Base-by-base conservation (phyloP, 2,113 vertebrate genomes). In the Cryptomyrus ogoouensis region DNA sequence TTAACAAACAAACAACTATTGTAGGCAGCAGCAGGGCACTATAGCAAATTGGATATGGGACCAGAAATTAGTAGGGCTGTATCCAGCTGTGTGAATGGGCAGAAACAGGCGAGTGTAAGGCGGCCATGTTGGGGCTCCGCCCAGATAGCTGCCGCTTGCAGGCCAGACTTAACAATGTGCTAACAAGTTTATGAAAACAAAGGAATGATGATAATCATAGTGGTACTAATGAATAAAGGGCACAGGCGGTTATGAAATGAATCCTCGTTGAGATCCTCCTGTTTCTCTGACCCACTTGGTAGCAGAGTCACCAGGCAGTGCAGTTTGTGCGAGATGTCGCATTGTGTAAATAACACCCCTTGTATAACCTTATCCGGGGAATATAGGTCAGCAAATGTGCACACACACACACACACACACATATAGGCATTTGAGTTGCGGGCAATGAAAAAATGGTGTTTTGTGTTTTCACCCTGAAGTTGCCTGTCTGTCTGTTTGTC, bases 1-100 rank as follows among this genome's bases (percentile, higher is more conserved):
- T 35, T 15, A n/a, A 90, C 93, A 92, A 93, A 95, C 94, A 96
- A 95, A 95, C 95, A 95, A 95, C 93, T 92, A 92, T 92, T 93
- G 95, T 74, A 84, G 91, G 92, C 90, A 90, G 93, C 88, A 90
- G 90, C 90, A 90, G 90, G 52, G 44, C 21, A 42, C 6, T 21
- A 66, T 70, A 24, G 21, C 39, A 35, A 58, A 90, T 83, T 53
- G 27, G 10, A 13, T 52, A 13, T 31, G 53, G 56, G 35, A 44
- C 24, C 53, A 42, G 17, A 83, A 31, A 42, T 27, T 42, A 44
- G 24, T 17, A 39, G 66, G 24, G 24, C 39, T 88, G 1, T 39
- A 12, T 83, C 77, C 42, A 83, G 77, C 42, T 83, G 77, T 44
- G 62, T 31, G 15, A 47, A 47, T 47, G 83, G 83, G 83, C 15